Conservation (phyloP, 2,113 vertebrate species). For the Notothenia rossii region DNA sequence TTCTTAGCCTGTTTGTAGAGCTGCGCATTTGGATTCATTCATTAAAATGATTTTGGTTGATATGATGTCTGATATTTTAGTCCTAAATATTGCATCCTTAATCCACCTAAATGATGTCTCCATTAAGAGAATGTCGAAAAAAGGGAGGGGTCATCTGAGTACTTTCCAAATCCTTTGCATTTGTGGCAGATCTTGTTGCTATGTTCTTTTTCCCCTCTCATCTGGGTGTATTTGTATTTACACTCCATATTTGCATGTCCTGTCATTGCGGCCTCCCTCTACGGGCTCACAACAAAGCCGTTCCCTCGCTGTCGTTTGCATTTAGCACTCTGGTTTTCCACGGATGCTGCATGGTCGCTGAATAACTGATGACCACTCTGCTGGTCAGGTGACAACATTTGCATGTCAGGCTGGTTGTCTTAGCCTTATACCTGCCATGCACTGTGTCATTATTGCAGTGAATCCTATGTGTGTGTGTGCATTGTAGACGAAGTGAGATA, state of each 20-base stretch:
- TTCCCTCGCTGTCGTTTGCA: conserved; percentile 69
- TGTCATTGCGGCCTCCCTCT: conserved; percentile 33
- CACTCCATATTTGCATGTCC: conserved; percentile 72
- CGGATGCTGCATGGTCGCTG: conserved; percentile 23
- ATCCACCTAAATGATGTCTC: not conserved
- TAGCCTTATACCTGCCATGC: conserved; percentile 14
- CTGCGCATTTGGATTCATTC: not conserved
- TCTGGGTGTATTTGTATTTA: conserved; percentile 60
- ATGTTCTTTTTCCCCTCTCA: not conserved
- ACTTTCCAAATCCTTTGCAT: not conserved
- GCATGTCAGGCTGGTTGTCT: conserved; percentile 67
- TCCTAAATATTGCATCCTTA: not conserved
- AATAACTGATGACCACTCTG: conserved; percentile 64
- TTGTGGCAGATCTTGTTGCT: no score
- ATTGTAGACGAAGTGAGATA: conserved; percentile 7
- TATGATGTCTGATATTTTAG: not conserved
- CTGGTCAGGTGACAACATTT: conserved; percentile 59
- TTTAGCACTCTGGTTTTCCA: conserved; percentile 72
- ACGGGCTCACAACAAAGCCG: conserved; percentile 62
- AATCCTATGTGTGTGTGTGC: not conserved
- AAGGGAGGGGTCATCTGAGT: not conserved
- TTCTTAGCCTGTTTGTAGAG: not conserved
- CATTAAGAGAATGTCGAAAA: not conserved
- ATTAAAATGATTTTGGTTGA: not conserved
- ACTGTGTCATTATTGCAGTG: not conserved